Base-by-base conservation (phyloP, 2,797 vertebrate species). In the Mormyrus proboscirostris region DNA sequence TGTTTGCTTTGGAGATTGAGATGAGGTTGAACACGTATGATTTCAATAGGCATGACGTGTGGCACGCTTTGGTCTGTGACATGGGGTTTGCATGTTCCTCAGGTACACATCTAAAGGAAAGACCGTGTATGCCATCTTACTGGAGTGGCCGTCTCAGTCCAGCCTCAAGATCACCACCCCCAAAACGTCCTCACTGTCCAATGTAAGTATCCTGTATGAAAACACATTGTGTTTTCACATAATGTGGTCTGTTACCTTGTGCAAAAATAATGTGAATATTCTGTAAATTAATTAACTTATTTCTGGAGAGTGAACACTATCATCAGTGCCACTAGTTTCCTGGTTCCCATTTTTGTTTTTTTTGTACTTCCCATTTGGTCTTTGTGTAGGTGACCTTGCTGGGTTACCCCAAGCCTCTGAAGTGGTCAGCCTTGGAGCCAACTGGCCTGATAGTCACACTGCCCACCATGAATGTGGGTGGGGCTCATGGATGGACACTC, bases 91-190 rank as follows among this genome's bases (percentile, higher is more conserved):
- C 22, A 25, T 85, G 22, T 51, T 41, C 88, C 87, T 0, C 87
- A 99, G 98, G 97, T 99, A 97, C 93, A 99, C 98, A 6, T 95
- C 95, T 49, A 98, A 96, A 93, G 95, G 89, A 16, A n/a, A 89
- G 0, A 44, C 57, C 4, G 95, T 99, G 33, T 99, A 97, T 65
- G 97, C 96, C 65, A 95, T 96, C 92, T 94, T 99, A 73, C 93
- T 96, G 33, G 16, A 88, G 22, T 97, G 95, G 95, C 98, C 97
- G 62, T 87, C 0, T 25, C 88, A 92, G 53, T 89, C 90, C 8
- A 8, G 92, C 0, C 53, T 99, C 90, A 62, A 90, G 4, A 96
- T 99, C 8, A 0, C 89, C 83, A 94, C 93, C 0, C 98, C 98
- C 0, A 16, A 90, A 91, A 92, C 95, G 10, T 95, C 95, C 19